Base-by-base conservation (phyloP, 37 sponge, comb jelly and placozoan genomes). In the Beroe forskalii region DNA sequence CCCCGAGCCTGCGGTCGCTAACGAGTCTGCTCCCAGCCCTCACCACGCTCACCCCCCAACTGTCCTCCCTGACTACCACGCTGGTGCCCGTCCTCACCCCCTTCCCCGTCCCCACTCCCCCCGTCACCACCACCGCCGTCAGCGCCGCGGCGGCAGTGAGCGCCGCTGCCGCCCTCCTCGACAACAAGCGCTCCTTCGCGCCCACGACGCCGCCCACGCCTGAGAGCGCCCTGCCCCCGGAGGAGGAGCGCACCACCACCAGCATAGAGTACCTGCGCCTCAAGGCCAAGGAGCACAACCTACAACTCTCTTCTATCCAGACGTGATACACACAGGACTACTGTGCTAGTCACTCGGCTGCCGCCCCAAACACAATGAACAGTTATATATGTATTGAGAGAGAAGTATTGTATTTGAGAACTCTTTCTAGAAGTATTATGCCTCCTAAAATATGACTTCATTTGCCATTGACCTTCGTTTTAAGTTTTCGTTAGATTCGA, bases 201-300 rank as follows among this genome's bases (percentile, higher is more conserved):
- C 72, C 72, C 33, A 27, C 72, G 6, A 32, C 72, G 33, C 33
- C 72, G 2, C 33, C 72, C 72, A 32, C 72, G 19, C 17, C 32
- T 19, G 72, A 69, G 72, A 69, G 72, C 38, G 1, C 32, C 4
- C 32, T 32, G 2, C 72, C 72, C 1, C 27, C 72, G 19, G 72
- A 69, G 72, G 27, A 32, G 17, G 72, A 69, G 72, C 72, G 72
- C 36, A 69, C 72, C 19, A 32, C 72, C 4, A 69, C 72, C 37
- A 69, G 72, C 32, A 69, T 69, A 33, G 72, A 69, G 38, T 69
- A 69, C 39, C 32, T 69, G 38, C 27, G 72, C 12, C 72, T 69
- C 4, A 69, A 69, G 32, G 72, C 72, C 19, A 69, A 69, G 72
- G 72, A 69, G 17, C 72, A 69, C 72, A 69, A 69, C 38, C 72